Percentiles rank a stretch among this genome's conserved stretches.
phyloP scores from a whole-genome alignment of 2,888 invertebrate genomes.

The Proisotoma minuta region DNA sequence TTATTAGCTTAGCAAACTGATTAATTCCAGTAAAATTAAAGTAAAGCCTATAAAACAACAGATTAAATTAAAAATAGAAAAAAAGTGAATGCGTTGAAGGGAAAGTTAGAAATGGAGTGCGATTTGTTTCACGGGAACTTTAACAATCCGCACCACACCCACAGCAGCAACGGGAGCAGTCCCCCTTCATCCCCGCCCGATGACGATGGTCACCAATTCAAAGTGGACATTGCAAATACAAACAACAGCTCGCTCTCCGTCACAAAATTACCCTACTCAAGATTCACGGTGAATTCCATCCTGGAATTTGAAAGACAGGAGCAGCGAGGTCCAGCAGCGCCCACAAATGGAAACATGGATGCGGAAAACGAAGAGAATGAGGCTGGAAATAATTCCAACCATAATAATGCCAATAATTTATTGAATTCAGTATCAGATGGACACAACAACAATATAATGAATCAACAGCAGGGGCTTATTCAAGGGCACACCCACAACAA shows the following conservation, averaged over 20 bases:
- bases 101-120: constrained; percentile 26
- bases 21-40: too few relatives aligned
- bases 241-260: constrained; percentile 12
- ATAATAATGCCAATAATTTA: too few relatives aligned
- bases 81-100: too few relatives aligned
- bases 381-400: not conserved
- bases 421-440: not conserved
- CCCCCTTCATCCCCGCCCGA: not conserved
- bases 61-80: too few relatives aligned
- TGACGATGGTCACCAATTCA: not conserved
- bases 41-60: too few relatives aligned
- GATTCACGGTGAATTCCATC: constrained; percentile 42
- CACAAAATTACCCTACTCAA: constrained; percentile 29
- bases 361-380: constrained; percentile 16
- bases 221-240: not conserved
- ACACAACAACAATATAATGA: constrained; percentile 20
- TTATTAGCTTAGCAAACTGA: too few relatives aligned
- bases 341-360: not conserved
- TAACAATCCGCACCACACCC: not conserved
- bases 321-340: not conserved
- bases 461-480: too few relatives aligned
- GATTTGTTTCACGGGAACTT: constrained; percentile 25
- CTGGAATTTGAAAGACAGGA: constrained; percentile 29
- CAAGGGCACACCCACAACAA: too few relatives aligned
- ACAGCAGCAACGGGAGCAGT: not conserved